These are phyloP conservation scores for Bergia sp. DNA, from an alignment of 92 coral and sea anemone genomes.

Conservation along the genomic window DNA sequence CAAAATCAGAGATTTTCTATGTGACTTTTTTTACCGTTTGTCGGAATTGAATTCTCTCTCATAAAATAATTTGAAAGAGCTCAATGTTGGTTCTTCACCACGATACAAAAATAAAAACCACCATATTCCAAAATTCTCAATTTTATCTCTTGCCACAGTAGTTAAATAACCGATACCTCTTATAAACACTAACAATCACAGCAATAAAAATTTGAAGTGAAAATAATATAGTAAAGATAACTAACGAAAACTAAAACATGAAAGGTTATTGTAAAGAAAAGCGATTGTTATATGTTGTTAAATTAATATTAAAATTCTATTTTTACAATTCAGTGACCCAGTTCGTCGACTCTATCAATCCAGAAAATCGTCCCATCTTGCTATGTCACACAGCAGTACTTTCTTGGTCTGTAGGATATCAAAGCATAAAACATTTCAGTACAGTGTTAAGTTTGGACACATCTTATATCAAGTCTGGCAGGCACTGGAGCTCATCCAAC, in stretches of 20 bases:
- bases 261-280: constrained; percentile 8
- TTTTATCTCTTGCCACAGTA: constrained; percentile 24
- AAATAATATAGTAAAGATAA: constrained; percentile 27
- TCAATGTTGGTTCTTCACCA: not conserved
- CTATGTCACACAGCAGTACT: constrained; percentile 71
- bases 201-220: constrained; percentile 37
- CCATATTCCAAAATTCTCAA: constrained; percentile 12
- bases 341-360: not conserved
- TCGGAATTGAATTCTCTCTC: not conserved
- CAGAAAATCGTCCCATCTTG: constrained; percentile 1
- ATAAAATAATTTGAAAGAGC: not conserved
- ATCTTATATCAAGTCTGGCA: no score
- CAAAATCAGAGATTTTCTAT: no score
- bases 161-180: constrained; percentile 45
- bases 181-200: constrained; percentile 12
- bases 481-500: no score
- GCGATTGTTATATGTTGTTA: constrained; percentile 24
- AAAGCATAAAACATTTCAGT: not conserved
- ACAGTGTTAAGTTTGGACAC: not conserved
- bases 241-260: constrained; percentile 25
- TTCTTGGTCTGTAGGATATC: constrained; percentile 55
- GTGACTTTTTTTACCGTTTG: no score
- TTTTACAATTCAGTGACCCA: constrained; percentile 11
- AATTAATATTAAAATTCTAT: constrained; percentile 42
- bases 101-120: not conserved